Evolutionary conservation across 2,888 invertebrate species (phyloP).

Genomic region (Cerceris ruficornis): DNA sequence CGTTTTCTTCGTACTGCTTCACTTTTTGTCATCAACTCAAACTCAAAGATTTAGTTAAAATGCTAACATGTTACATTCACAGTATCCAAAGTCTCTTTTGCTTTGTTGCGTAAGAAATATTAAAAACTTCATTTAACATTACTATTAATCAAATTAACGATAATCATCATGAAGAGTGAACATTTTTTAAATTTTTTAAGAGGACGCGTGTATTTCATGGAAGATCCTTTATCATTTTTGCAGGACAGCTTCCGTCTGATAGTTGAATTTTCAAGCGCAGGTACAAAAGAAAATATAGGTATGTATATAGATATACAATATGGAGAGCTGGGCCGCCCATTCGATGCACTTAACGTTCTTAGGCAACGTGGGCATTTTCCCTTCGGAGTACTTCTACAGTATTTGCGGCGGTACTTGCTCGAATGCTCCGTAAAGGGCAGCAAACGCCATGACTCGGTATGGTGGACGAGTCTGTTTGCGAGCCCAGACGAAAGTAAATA

Average conservation of each 20-base stretch:
- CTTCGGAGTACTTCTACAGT: conserved; percentile 66
- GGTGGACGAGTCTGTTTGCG: conserved; percentile 54
- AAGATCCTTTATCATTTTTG: conserved; percentile 20
- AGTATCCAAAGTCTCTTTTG: too few relatives aligned
- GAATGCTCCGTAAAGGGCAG: conserved; percentile 65
- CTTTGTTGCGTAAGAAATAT: too few relatives aligned
- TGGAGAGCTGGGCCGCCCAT: conserved; percentile 73
- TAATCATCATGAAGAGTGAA: too few relatives aligned
- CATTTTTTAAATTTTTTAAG: neutral
- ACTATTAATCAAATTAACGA: too few relatives aligned
- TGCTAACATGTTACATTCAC: too few relatives aligned
- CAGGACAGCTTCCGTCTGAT: conserved; percentile 25
- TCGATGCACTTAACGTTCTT: conserved; percentile 74
- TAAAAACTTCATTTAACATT: too few relatives aligned
- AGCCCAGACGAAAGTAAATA: conserved; percentile 62
- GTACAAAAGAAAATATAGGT: conserved; percentile 27
- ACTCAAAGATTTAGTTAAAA: too few relatives aligned
- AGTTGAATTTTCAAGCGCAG: conserved; percentile 1
- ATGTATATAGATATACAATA: conserved; percentile 61
- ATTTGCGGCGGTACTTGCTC: conserved; percentile 68
- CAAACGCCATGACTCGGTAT: conserved; percentile 56
- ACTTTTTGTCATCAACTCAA: too few relatives aligned
- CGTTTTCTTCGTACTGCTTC: too few relatives aligned
- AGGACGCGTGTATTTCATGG: neutral
- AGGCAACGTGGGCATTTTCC: conserved; percentile 65